phyloP scores from a whole-genome alignment of 1,140 invertebrate genomes.

The Philotrypesis tridentata region DNA sequence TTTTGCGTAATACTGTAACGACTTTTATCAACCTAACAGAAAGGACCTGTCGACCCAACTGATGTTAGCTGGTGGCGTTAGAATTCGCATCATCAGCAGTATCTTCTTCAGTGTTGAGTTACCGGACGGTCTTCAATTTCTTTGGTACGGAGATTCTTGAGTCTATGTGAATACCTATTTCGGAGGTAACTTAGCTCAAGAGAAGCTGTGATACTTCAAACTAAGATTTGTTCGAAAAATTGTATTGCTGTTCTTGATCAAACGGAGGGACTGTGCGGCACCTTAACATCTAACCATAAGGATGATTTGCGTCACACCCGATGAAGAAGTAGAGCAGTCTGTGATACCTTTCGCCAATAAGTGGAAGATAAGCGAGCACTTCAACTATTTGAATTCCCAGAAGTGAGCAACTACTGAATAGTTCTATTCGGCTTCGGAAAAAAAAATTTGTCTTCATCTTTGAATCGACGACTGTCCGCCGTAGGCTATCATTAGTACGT shows the following conservation, averaged over 20 bases:
- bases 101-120: conserved; percentile 83
- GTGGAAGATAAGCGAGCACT: conserved; percentile 87
- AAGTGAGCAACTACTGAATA: conserved; percentile 80
- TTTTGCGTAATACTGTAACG: no score
- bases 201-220: no score
- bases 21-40: no score
- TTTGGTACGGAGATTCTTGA: conserved; percentile 88
- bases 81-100: conserved; percentile 75
- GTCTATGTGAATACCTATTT: conserved; percentile 88
- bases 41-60: conserved; percentile 78
- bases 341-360: conserved; percentile 88
- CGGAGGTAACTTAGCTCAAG: conserved; percentile 76
- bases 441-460: conserved; percentile 62
- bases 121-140: conserved; percentile 83
- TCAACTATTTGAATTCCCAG: conserved; percentile 78
- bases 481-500: conserved; percentile 86
- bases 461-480: conserved; percentile 34
- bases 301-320: conserved; percentile 92
- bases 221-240: no score
- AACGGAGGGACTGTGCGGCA: conserved; percentile 87
- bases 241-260: conserved; percentile 46
- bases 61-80: neutral
- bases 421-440: conserved; percentile 81
- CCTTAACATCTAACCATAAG: conserved; percentile 88
- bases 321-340: conserved; percentile 87